Conservation (phyloP, 1,140 invertebrate species). For the Bombus picipes region DNA sequence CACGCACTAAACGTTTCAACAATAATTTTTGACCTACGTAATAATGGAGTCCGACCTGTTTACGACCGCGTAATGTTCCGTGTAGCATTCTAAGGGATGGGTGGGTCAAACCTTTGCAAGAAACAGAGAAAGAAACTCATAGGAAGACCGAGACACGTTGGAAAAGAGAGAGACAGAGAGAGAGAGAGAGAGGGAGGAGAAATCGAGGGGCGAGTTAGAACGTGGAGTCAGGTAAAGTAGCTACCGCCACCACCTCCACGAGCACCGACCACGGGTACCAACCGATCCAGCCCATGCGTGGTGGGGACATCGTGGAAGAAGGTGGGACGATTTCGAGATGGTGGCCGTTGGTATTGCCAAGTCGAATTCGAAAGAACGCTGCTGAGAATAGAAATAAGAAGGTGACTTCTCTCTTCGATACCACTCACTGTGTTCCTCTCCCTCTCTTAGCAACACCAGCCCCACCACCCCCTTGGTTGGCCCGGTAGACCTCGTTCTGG, state of each 20-base stretch:
- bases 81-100: not conserved
- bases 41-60: slow-evolving; percentile 4
- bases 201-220: not conserved
- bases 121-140: not conserved
- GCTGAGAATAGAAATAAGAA: slow-evolving; percentile 63
- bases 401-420: slow-evolving; percentile 54
- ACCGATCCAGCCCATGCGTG: slow-evolving; percentile 47
- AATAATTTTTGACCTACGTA: not conserved
- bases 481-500: not conserved
- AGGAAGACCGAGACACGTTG: not conserved
- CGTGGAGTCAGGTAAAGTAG: slow-evolving; percentile 33
- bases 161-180: no score
- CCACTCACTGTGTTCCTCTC: slow-evolving; percentile 7
- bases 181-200: not conserved
- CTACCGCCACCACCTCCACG: slow-evolving; percentile 23
- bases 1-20: not conserved
- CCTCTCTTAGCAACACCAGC: not conserved
- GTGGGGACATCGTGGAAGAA: slow-evolving; percentile 41
- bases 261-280: slow-evolving; percentile 22
- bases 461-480: not conserved
- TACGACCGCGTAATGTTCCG: not conserved
- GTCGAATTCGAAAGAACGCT: slow-evolving; percentile 58
- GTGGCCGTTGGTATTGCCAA: slow-evolving; percentile 50
- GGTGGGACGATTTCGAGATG: slow-evolving; percentile 49
- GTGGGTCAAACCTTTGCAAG: not conserved